Base-by-base conservation (phyloP, 1,140 invertebrate species). In the Hestina assimilis region DNA sequence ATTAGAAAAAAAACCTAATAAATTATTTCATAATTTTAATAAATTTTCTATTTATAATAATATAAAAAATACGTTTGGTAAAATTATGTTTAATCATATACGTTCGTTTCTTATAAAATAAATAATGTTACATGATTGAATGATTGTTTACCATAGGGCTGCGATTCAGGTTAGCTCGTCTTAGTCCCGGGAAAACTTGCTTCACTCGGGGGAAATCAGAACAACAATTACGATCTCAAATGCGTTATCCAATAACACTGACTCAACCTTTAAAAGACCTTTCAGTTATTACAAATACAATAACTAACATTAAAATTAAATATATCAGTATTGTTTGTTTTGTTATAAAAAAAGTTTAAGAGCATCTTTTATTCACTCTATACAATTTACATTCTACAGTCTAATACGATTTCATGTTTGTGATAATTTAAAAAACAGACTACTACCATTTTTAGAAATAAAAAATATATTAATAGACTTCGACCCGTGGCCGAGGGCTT, bases 181-280 rank as follows among this genome's bases (percentile, higher is more conserved):
- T 31, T 56, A 41, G 53, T 56, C 53, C 53, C 63, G 57, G 62
- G 64, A 65, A 74, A 76, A 74, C 63, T 70, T 72, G 59, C 59
- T 47, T 52, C 31, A 57, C 83, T 68, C 80, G 9, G 48, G 83
- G 82, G 83, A 87, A 87, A 87, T 87, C 80, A 83, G 61, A 69
- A 66, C 68, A 72, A 83, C 83, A 87, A 87, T 84, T 82, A 83
- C 79, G 17, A 83, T 74, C 69, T 72, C 69, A 67, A 77, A 83
- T 73, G 73, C 72, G 71, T 63, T 67, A 77, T 69, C 74, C 74
- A 78, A 83, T 81, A 83, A 69, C 69, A 75, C 52, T 47, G 43
- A 42, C 45, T 59, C 51, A 70, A 42, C 38, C 69, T 66, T 57
- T 58, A 62, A 59, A 63, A 54, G 72, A 64, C 65, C 63, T 77